Base-by-base conservation (phyloP, 2,888 invertebrate species). In the Keiferia lycopersicella region DNA sequence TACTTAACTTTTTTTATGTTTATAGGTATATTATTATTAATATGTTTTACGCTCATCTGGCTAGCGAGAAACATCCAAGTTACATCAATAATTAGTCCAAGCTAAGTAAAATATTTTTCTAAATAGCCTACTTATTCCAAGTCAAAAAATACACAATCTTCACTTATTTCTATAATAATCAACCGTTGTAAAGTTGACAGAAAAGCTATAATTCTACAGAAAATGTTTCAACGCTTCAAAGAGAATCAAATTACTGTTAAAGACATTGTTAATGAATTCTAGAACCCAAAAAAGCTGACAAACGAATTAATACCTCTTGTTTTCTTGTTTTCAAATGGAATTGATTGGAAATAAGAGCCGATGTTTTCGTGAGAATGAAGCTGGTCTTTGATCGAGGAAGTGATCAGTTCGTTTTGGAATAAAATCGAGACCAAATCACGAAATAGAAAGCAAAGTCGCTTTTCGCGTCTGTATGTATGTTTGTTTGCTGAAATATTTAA, bases 301-400 rank as follows among this genome's bases (percentile, higher is more conserved):
- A 50, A 50, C 50, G 11, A 50, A 20, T 20, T 26, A 22, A 53
- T 53, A 11, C 26, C 12, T 22, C 22, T 26, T 53, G 22, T 26
- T 20, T 53, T 22, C 22, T 26, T 53, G 22, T 26, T 20, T 53
- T 53, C 51, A 26, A 22, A 12, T 53, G 7, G 22, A 53, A 14
- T 53, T 53, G 51, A 53, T 53, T 53, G 51, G 22, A 53, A 53
- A 53, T 53, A 53, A 53, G 51, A 22, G 6, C 22, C 22, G 4
- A 22, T 22, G 20, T 20, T 53, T 53, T 22, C 14, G 26, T 26
- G 20, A 0, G 12, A 22, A 53, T 53, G 11, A 26, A 53, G 51
- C 51, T 22, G 18, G 14, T 26, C 22, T 14, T 14, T 22, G 51
- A 45, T 45, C 45, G 45, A 7, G 4, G 16, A 45, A 45, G 4